Evolutionary conservation across 2,797 vertebrate species (phyloP), one percentile per base, ranked within the genome.

Genomic region (Ptychobarbus kaznakovi): DNA sequence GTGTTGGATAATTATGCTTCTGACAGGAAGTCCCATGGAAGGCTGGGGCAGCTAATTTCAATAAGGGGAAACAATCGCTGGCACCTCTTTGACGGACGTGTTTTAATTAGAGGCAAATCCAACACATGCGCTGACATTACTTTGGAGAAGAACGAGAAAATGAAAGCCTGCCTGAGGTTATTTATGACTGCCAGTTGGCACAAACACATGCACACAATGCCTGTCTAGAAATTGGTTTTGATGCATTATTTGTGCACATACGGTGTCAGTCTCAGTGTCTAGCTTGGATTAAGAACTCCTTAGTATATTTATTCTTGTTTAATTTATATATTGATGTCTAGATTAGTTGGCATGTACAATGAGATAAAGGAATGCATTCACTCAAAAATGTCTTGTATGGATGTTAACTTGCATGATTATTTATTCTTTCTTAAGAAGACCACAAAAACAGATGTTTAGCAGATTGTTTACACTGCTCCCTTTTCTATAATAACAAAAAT

Each of bases 41-140:
- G 58, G 53, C 85, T 2, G 61, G 75, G 28, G 49, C 49, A 69
- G 83, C 86, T 89, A 82, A 89, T 89, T 89, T 85, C 88, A 89
- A 89, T 89, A 84, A 87, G 83, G 83, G 68, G 85, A 89, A 87
- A 87, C 83, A 85, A 89, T 70, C 16, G 20, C 61, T 80, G 35
- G 74, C 88, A 82, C 73, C 49, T 81, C 80, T 75, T 81, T 82
- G 82, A 85, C 56, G 35, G 78, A 61, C 73, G 73, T 83, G 83
- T 80, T 87, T 87, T 89, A 89, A 89, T 89, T 89, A 89, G 75
- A 82, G 80, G 75, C 69, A 87, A 84, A 86, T 83, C 83, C 83
- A 81, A 68, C 83, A 70, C 65, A 81, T 58, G 81, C 42, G 22
- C 76, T 73, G 83, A 79, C 66, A 78, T 72, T 72, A 49, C 80